Conservation (phyloP, 1,140 invertebrate species). For the Aphis gossypii region DNA sequence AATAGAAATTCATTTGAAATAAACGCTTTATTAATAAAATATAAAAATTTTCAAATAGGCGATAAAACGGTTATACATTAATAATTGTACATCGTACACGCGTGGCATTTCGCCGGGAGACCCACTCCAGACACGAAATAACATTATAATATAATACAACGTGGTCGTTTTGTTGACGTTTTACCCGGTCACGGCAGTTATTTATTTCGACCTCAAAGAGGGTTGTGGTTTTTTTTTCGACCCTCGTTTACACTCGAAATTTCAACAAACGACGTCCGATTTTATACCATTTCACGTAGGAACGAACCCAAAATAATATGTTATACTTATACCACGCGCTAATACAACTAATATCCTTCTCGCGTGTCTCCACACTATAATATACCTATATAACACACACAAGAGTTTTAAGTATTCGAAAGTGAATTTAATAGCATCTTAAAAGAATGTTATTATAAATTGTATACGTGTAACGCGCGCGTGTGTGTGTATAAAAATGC, state of each 20-base stretch:
- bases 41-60: not conserved
- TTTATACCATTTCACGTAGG: not conserved
- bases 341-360: constrained; percentile 17
- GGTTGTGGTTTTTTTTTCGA: not conserved
- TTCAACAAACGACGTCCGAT: not conserved
- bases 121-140: not conserved
- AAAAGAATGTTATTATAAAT: constrained; percentile 7
- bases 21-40: not conserved
- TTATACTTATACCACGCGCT: not conserved
- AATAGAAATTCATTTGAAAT: not conserved
- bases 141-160: not conserved
- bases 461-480: not conserved
- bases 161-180: not conserved
- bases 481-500: constrained; percentile 14
- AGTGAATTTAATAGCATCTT: constrained; percentile 30
- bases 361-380: not conserved
- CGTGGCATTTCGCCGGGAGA: not conserved
- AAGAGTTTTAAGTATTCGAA: constrained; percentile 15
- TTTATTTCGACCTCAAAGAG: not conserved
- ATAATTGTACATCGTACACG: constrained; percentile 1
- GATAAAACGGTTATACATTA: not conserved
- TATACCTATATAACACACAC: not conserved
- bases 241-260: not conserved
- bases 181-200: not conserved
- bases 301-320: not conserved